Percentiles rank a stretch among this genome's conserved stretches.
These are phyloP conservation scores for Apodemus speciosus DNA, from an alignment of 2,113 vertebrate genomes.

Conservation along the genomic window DNA sequence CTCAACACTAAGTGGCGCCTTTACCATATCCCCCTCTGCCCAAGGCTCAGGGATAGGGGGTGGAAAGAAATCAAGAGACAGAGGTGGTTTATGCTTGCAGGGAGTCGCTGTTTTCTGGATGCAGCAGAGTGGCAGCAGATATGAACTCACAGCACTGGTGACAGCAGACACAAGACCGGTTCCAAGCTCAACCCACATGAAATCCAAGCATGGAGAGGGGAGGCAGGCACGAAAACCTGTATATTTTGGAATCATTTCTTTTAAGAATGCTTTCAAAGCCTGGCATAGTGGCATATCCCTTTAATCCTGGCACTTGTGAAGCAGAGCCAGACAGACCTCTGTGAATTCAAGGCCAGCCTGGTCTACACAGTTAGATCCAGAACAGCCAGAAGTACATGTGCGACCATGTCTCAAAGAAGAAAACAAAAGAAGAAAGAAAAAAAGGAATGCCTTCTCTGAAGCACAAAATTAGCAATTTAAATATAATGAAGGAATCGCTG, in stretches of 20 bases:
- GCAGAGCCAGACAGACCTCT: neutral
- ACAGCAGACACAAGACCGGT: no score
- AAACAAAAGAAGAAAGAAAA: neutral
- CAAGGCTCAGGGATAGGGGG: neutral
- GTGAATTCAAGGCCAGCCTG: neutral
- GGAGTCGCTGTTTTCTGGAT: neutral
- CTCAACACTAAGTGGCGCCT: neutral
- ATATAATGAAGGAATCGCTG: neutral
- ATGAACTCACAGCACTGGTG: no score
- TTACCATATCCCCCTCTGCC: neutral
- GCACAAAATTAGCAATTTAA: conserved; percentile 2
- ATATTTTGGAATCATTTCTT: conserved; percentile 8
- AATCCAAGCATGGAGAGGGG: no score
- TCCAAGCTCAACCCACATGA: neutral
- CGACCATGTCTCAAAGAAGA: neutral
- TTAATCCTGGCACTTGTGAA: neutral
- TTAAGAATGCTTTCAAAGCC: neutral
- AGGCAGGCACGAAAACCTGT: neutral
- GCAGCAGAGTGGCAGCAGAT: neutral
- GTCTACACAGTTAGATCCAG: neutral
- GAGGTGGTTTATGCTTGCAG: neutral
- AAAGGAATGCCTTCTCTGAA: neutral
- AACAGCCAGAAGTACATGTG: neutral
- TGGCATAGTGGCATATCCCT: neutral
- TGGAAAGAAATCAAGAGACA: neutral